Base-by-base conservation (phyloP, 1,140 invertebrate genomes). In the Magallana ariakensis region DNA sequence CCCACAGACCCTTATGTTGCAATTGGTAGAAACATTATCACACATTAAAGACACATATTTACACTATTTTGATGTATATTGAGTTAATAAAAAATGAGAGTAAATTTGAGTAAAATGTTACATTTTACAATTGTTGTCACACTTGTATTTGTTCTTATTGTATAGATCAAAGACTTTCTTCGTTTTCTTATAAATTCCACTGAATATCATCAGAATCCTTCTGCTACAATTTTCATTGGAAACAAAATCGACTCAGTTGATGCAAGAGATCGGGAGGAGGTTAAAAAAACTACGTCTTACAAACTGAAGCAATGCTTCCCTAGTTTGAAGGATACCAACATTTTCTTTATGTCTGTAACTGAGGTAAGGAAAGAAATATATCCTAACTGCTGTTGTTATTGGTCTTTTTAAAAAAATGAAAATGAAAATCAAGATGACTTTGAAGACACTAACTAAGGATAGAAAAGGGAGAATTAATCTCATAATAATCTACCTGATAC, bases 171-270 rank as follows among this genome's bases (percentile, higher is more conserved):
- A 1, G 87, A 90, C 58, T 89, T 92, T 22, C 86, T 92, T n/a
- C 85, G 90, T 6, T 87, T 89, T 53, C 90, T 90, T 0, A 85
- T 90, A 46, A 89, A 91, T 46, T 75, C 80, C 15, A 87, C 87
- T 46, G 90, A 91, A 11, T 87, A 90, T 5, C 85, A 89, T 2
- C 92, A 92, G 54, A 89, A 92, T 60, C 92, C 91, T 0, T 53
- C 80, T 10, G 88, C 92, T 0, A 89, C 93, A 22, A 90, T 93
- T 16, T 93, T 93, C 62, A 89, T 93, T 15, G 91, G 91, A 70
- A 93, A 93, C 87, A 92, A 92, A 88, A 92, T 90, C 90, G 93
- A 93, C 70, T 87, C 88, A 15, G 90, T 93, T 3, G 85, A 87
- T 1, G 58, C 84, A 13, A 75, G 33, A 7, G 91, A 92, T 15